Percentiles rank a stretch among this genome's conserved stretches.
Evolutionary conservation across 2,113 vertebrate genomes (phyloP).

Genomic region (Neotoma lepida): DNA sequence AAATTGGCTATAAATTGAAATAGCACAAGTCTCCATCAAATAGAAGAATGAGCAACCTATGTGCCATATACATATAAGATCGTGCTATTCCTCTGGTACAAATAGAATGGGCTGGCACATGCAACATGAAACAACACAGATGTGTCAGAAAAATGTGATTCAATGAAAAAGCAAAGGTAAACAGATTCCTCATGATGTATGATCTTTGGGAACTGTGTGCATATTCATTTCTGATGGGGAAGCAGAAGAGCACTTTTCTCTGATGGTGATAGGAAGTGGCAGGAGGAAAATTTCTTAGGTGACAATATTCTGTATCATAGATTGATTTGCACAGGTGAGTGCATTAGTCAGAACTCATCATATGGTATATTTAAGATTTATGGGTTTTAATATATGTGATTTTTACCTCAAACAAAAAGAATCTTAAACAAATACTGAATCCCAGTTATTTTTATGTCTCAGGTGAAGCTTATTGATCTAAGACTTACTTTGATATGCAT

Average conservation of each 20-base stretch:
- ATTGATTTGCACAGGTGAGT: slow-evolving; percentile 25
- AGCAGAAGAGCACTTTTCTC: neutral
- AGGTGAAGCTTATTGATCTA: neutral
- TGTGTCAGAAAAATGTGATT: neutral
- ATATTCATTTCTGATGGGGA: neutral
- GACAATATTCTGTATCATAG: neutral
- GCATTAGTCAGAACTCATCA: slow-evolving; percentile 33
- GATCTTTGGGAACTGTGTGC: neutral
- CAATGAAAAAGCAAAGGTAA: neutral
- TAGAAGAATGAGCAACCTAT: neutral
- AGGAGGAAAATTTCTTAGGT: neutral
- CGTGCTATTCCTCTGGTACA: neutral
- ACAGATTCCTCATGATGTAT: neutral
- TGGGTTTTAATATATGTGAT: slow-evolving; percentile 33
- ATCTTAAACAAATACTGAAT: slow-evolving; percentile 31
- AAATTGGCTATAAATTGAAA: neutral
- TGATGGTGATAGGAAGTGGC: neutral
- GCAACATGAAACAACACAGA: neutral
- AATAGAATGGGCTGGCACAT: neutral
- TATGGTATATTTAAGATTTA: neutral
- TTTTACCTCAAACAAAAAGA: slow-evolving; percentile 29
- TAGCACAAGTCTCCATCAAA: neutral
- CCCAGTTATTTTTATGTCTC: neutral
- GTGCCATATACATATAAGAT: too few species aligned
- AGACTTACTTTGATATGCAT: slow-evolving; percentile 18